phyloP scores from a whole-genome alignment of 2,797 vertebrate species.

The Gymnocypris eckloni region DNA sequence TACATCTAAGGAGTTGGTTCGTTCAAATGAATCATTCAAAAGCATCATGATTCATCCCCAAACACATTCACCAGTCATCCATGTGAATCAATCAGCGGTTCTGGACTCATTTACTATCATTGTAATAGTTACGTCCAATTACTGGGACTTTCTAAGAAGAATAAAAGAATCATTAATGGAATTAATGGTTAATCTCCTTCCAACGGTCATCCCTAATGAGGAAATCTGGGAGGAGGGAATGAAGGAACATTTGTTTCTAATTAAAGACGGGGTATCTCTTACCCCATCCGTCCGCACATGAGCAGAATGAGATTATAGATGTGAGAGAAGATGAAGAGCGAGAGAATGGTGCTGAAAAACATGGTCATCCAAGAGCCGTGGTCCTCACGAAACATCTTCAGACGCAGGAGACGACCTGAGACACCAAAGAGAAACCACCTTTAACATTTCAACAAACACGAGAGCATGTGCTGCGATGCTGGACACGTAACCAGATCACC shows the following conservation, averaged over 20 bases:
- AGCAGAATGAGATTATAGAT: conserved; percentile 95
- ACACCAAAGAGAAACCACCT: conserved; percentile 14
- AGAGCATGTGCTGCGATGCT: background rate
- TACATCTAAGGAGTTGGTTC: background rate
- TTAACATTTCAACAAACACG: background rate
- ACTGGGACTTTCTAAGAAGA: background rate
- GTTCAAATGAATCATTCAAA: background rate
- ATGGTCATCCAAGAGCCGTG: conserved; percentile 99
- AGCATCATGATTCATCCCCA: background rate
- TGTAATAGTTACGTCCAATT: background rate
- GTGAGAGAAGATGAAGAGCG: conserved; percentile 98
- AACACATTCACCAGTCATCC: background rate
- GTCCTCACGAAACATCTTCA: conserved; percentile 98
- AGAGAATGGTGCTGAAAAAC: conserved; percentile 98
- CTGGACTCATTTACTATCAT: background rate
- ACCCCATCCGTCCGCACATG: conserved; percentile 93
- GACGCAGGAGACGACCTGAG: conserved; percentile 90
- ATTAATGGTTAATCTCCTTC: background rate
- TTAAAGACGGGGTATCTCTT: conserved; percentile 66
- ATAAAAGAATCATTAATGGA: background rate
- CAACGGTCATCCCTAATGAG: background rate
- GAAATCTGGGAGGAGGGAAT: background rate
- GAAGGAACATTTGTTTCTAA: background rate
- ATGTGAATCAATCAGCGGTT: background rate
- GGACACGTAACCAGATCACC: background rate